These are phyloP conservation scores for Lysandra bellargus DNA, from an alignment of 2,888 invertebrate genomes.

Conservation along the genomic window DNA sequence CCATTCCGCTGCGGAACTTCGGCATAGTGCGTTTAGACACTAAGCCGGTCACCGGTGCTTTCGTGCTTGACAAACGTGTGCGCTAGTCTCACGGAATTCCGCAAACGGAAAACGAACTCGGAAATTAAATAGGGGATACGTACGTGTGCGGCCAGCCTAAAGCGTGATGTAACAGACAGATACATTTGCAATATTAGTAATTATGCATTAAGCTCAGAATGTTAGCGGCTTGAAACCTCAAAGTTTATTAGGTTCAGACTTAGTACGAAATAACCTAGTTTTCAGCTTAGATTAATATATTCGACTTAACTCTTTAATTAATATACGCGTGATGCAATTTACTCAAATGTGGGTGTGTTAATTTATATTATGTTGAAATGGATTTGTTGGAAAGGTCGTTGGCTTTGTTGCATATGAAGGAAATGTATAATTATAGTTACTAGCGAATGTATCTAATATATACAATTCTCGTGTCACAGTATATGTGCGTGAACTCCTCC, in stretches of 20 bases:
- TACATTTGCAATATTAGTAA: neutral
- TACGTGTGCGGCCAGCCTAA: no score
- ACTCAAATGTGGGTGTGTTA: neutral
- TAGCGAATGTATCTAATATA: no score
- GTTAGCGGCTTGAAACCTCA: neutral
- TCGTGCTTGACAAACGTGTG: no score
- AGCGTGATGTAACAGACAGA: neutral
- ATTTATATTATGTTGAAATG: neutral
- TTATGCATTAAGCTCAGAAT: neutral
- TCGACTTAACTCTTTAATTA: conserved; percentile 14
- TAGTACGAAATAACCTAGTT: conserved; percentile 2
- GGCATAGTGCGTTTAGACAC: no score
- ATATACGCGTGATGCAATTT: neutral
- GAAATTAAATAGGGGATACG: no score
- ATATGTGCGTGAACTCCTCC: no score
- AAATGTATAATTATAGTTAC: neutral
- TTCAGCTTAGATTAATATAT: conserved; percentile 15
- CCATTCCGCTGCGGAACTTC: no score
- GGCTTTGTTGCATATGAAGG: neutral
- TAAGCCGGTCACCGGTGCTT: no score
- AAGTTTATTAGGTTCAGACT: neutral
- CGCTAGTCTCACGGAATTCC: no score
- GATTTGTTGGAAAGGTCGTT: neutral
- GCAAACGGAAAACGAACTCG: no score
- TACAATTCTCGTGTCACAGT: no score